Base-by-base conservation (phyloP, 2,797 vertebrate species). In the Sebastes variabilis region DNA sequence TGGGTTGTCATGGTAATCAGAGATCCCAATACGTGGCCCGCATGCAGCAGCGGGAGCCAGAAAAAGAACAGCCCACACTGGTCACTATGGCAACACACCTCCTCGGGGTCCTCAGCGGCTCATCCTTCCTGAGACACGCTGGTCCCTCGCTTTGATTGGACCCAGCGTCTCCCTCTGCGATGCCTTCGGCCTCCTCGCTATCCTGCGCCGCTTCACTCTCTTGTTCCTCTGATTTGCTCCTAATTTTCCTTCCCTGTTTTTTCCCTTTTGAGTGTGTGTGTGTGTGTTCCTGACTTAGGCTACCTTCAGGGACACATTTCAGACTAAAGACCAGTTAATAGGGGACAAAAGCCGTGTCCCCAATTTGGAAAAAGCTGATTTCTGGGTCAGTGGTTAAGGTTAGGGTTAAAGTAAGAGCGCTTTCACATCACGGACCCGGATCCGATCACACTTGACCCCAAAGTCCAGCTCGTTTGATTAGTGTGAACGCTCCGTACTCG, bases 61-160 rank as follows among this genome's bases (percentile, higher is more conserved):
- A 93, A 94, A 94, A 94, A 94, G 92, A 94, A 94, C 94, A 94
- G 86, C 94, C 94, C 88, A 94, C 94, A 94, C 91, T 66, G 90
- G 89, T 95, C 88, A 83, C 93, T 83, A 93, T 92, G 89, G 92
- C 78, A 94, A 94, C 93, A 90, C 86, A 88, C 92, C 91, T 90
- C 88, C 91, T 90, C 75, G 24, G 79, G 89, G 85, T 83, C 87
- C 87, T 82, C 49, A 20, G 82, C 66, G 29, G 83, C 89, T 89
- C 85, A 76, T 89, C 86, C 84, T 80, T 66, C 66, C 75, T n/a
- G 65, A 90, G 85, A 87, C 38, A 14, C 42, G 7, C 71, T 1
- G 67, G 77, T 84, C 77, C 68, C 75, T 52, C 14, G 34, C 38
- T 89, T 13, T 78, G 65, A 86, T 60, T 83, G 67, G 84, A 65